These are phyloP conservation scores for Hypomecis atomaria DNA, from an alignment of 2,888 invertebrate genomes.

Conservation along the genomic window DNA sequence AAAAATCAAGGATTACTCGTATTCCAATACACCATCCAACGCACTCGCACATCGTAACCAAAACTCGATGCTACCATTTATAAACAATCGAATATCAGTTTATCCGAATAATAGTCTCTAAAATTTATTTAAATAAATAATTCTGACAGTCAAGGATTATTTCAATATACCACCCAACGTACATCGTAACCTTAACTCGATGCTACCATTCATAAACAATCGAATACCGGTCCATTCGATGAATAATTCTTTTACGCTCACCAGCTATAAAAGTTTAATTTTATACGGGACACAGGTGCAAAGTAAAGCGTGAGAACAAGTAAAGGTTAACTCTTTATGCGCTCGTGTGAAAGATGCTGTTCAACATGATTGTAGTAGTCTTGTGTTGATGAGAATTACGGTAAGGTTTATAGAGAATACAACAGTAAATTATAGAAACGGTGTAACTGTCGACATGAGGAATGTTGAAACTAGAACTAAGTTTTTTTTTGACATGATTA, in stretches of 20 bases:
- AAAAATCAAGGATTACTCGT: too few relatives aligned
- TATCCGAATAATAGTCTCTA: too few relatives aligned
- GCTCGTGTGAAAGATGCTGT: conserved; percentile 22
- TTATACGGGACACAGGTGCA: conserved; percentile 27
- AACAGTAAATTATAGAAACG: not conserved
- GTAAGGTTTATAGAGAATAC: conserved; percentile 5
- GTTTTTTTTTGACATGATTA: too few relatives aligned
- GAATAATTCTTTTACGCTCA: not conserved
- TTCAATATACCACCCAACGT: not conserved
- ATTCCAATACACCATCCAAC: too few relatives aligned
- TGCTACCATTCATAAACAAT: conserved; percentile 5
- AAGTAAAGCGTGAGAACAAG: conserved; percentile 30
- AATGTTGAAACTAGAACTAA: too few relatives aligned
- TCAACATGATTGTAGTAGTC: conserved; percentile 10
- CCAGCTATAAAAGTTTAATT: conserved; percentile 21
- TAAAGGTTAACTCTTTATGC: conserved; percentile 10
- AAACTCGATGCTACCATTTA: too few relatives aligned
- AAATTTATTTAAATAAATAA: too few relatives aligned
- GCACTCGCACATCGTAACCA: too few relatives aligned
- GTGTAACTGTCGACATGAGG: not conserved
- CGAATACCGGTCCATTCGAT: conserved; percentile 7
- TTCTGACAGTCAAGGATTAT: too few relatives aligned
- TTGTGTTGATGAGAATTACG: conserved; percentile 20
- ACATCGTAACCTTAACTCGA: not conserved
- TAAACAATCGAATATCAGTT: too few relatives aligned